These are phyloP conservation scores for Oreochromis spilurus DNA, from an alignment of 2,113 vertebrate genomes.

Conservation along the genomic window DNA sequence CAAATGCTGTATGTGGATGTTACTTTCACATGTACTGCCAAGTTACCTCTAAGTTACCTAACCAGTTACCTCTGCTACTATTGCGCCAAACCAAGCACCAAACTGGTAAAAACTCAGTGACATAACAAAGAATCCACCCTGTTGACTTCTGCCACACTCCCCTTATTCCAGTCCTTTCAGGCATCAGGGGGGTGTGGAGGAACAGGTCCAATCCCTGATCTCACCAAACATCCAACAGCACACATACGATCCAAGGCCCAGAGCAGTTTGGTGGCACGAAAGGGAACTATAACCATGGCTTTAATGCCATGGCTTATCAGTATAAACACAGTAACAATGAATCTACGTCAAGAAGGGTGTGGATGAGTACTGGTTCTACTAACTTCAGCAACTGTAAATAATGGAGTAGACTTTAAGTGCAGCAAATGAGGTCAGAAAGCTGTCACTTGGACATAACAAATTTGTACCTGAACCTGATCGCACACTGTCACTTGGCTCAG, in stretches of 20 bases:
- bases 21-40: background rate
- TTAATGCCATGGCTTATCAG: background rate
- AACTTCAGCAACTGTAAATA: constrained; percentile 44
- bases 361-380: background rate
- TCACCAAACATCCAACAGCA: background rate
- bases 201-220: background rate
- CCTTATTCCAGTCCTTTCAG: background rate
- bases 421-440: background rate
- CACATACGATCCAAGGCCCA: background rate
- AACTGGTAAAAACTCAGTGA: background rate
- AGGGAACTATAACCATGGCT: background rate
- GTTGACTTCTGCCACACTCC: background rate
- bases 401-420: constrained; percentile 15
- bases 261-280: background rate
- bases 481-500: constrained; percentile 26
- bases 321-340: background rate
- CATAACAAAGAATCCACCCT: background rate
- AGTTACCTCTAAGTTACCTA: background rate
- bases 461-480: constrained; percentile 32
- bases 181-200: background rate
- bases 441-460: constrained; percentile 27
- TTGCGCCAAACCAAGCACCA: background rate
- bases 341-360: background rate
- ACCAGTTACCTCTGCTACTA: background rate
- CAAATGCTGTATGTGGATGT: background rate